A percentile compares a stretch with the other conserved stretches of the same genome.
Conservation (phyloP, 2,888 invertebrate genomes). For the Macrostomum cliftonense region DNA sequence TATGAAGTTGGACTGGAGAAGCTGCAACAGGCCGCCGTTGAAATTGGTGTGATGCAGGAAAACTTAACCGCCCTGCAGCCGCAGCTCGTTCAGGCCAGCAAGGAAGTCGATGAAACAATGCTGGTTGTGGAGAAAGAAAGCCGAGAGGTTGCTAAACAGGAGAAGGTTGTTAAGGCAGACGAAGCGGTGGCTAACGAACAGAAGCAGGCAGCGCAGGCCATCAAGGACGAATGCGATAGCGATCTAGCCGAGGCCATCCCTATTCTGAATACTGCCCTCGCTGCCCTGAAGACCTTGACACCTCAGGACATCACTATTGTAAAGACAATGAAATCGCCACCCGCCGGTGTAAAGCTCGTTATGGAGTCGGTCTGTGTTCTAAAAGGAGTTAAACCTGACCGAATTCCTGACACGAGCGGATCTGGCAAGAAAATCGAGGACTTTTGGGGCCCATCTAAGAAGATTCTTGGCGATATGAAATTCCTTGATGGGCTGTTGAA, state of each 20-base stretch:
- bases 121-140: slow-evolving; percentile 74
- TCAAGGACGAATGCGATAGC: slow-evolving; percentile 39
- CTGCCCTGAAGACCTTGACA: slow-evolving; percentile 38
- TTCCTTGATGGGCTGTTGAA: slow-evolving; percentile 31
- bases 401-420: slow-evolving; percentile 35
- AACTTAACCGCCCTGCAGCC: slow-evolving; percentile 71
- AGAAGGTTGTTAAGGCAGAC: slow-evolving; percentile 64
- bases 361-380: slow-evolving; percentile 38
- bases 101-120: slow-evolving; percentile 80
- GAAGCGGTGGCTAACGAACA: slow-evolving; percentile 62
- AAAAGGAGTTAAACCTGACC: slow-evolving; percentile 34
- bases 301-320: slow-evolving; percentile 36
- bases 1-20: slow-evolving; percentile 58
- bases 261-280: slow-evolving; percentile 34
- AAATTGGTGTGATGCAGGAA: slow-evolving; percentile 75
- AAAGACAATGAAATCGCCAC: slow-evolving; percentile 38
- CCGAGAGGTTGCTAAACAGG: slow-evolving; percentile 9
- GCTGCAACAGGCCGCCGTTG: slow-evolving; percentile 67
- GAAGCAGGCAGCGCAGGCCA: slow-evolving; percentile 35
- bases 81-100: slow-evolving; percentile 63
- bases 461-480: slow-evolving; percentile 36
- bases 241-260: slow-evolving; percentile 38
- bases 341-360: slow-evolving; percentile 34
- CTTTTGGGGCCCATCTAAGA: slow-evolving; percentile 37
- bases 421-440: slow-evolving; percentile 39